Conservation (phyloP, 2,113 vertebrate species). For the Mungos mungo region DNA sequence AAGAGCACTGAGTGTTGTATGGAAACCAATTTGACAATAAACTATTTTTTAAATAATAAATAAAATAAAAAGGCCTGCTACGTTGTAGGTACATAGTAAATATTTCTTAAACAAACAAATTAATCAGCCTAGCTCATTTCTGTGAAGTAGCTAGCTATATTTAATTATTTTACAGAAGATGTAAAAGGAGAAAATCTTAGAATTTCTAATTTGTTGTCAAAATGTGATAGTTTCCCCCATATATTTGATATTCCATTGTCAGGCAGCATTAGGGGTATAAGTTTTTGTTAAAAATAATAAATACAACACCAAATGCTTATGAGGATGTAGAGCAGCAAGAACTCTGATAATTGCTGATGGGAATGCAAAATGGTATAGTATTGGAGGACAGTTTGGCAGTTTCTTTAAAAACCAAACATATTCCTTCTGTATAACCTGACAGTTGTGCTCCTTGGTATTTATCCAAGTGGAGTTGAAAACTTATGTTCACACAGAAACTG, state of each 20-base stretch:
- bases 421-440: background rate
- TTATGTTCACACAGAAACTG: background rate
- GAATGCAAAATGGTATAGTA: background rate
- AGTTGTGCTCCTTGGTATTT: background rate
- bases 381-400: background rate
- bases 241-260: background rate
- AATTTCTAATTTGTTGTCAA: background rate
- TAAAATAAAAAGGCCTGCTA: background rate
- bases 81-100: background rate
- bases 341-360: background rate
- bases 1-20: too few relatives aligned
- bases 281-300: conserved; percentile 7
- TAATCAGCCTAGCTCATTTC: background rate
- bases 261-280: background rate
- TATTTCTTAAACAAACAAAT: background rate
- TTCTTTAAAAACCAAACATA: background rate
- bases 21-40: too few relatives aligned
- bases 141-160: background rate
- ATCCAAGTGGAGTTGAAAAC: background rate
- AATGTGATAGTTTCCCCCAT: background rate
- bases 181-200: background rate
- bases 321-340: background rate
- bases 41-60: too few relatives aligned
- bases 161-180: background rate
- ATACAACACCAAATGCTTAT: background rate